phyloP scores from a whole-genome alignment of 2,113 vertebrate genomes.

The Myiopsitta monachus region DNA sequence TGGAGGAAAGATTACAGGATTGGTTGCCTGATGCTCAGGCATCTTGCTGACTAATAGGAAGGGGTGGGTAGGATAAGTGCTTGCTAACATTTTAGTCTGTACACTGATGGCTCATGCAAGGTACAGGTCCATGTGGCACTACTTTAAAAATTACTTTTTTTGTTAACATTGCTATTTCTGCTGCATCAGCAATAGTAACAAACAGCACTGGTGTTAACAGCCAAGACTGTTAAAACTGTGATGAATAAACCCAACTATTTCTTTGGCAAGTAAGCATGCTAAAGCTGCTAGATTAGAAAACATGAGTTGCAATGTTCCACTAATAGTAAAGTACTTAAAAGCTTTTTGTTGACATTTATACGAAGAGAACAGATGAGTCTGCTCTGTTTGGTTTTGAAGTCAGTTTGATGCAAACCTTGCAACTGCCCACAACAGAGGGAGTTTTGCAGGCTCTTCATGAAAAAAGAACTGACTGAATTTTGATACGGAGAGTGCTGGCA shows the following conservation, averaged over 20 bases:
- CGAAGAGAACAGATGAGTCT: conserved; percentile 41
- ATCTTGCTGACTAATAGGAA: neutral
- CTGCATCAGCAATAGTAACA: neutral
- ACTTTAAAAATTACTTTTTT: conserved; percentile 2
- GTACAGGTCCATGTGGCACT: neutral
- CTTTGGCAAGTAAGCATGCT: conserved; percentile 49
- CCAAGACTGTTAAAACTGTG: conserved; percentile 39
- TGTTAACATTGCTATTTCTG: neutral
- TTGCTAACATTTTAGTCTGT: neutral
- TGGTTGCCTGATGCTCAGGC: neutral
- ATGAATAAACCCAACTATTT: conserved; percentile 45
- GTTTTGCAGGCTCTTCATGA: conserved; percentile 48
- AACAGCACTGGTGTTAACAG: neutral
- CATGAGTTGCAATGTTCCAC: conserved; percentile 49
- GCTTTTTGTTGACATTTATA: conserved; percentile 48
- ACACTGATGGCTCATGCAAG: neutral
- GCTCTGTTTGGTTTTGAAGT: conserved; percentile 41
- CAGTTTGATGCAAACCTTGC: conserved; percentile 31
- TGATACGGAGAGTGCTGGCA: conserved; percentile 71
- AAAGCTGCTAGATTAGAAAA: conserved; percentile 57
- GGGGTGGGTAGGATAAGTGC: neutral
- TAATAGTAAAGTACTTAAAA: conserved; percentile 59
- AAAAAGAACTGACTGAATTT: conserved; percentile 74
- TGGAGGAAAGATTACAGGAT: neutral
- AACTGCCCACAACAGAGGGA: conserved; percentile 43